Base-by-base conservation (phyloP, 2,797 vertebrate species). In the Microctenopoma stevenorrisi region DNA sequence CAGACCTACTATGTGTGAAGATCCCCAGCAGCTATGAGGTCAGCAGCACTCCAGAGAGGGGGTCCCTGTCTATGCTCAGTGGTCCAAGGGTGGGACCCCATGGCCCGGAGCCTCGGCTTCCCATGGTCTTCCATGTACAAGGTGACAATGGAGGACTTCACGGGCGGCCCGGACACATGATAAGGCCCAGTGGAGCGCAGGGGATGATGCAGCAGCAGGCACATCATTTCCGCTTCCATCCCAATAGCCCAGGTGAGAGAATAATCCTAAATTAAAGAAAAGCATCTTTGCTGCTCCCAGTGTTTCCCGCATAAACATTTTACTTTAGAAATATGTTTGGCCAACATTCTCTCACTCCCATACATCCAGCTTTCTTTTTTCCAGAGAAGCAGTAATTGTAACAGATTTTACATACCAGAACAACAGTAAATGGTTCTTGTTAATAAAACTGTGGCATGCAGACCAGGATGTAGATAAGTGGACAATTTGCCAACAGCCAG, bases 1-100 rank as follows among this genome's bases (percentile, higher is more conserved):
- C 98, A 66, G 95, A 98, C 85, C 95, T 99, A 26, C 95, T 99
- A 25, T 96, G 94, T 3, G 96, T 99, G 66, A 96, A 97, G 92
- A 96, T 98, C 77, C 98, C 98, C 61, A 98, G 95, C 92, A 98
- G 98, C 89, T 99, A 99, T 1, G 98, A 99, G 89, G 96, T 99
- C 70, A 99, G 97, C 89, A 96, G 92, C 22, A 96, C 95, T 62
- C 96, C 97, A 4, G 97, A 98, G 74, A 81, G 93, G 56, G 89
- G 76, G 4, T 76, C 87, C 4, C 74, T 89, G 4, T 87, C 87
- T 18, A 75, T 92, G 74, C 74, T 91, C 42, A 63, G 90, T 4
- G 84, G 91, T 56, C 81, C 86, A n/a, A 88, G 89, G 62, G 18
- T 90, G 35, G 90, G 90, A 28, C 90, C 87, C 78, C 95, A 67